Evolutionary conservation across 2,888 invertebrate species (phyloP), one percentile per base, ranked within the genome.

Genomic region (Crocallis elinguaria): DNA sequence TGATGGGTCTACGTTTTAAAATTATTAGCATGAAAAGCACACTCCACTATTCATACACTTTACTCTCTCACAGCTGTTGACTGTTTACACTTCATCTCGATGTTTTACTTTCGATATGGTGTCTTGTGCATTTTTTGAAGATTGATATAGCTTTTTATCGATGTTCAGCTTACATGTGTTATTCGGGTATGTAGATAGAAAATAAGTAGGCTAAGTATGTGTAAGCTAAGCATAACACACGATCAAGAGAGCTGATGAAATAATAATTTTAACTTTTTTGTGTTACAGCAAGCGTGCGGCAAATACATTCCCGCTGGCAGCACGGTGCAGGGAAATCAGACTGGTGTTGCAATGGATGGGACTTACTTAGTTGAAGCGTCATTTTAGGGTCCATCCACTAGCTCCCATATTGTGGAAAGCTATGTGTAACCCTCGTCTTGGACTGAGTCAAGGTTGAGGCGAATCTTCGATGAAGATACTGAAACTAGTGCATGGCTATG

Each of bases 271-370:
- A 21, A 5, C 43, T 64, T 52, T 70, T 44, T 71, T 65, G 62
- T 60, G 67, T 92, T 90, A 79, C 93, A 95, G 93, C 94, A 96
- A 94, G 95, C 96, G 69, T 96, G 96, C 87, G 96, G 95, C 77
- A 96, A 96, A 91, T 96, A 96, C 92, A 96, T 96, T 93, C 96
- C 96, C 72, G 96, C 96, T 65, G 95, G 96, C 68, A 94, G 95
- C 79, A 95, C 95, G 69, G 95, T 95, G 76, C 95, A 95, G 85
- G 94, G 94, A 71, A 96, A 95, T 85, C 96, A 95, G 91, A 95
- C 95, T 53, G 95, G 95, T 73, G 95, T 95, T 68, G 95, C 95
- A 61, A 95, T 96, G 95, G 96, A 96, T 79, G 96, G 95, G 77
- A 96, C 96, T 69, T 96, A 96, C 84, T 93, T 96, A 78, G 96